Base-by-base conservation (phyloP, 2,888 invertebrate genomes). In the Cerastis leucographa region DNA sequence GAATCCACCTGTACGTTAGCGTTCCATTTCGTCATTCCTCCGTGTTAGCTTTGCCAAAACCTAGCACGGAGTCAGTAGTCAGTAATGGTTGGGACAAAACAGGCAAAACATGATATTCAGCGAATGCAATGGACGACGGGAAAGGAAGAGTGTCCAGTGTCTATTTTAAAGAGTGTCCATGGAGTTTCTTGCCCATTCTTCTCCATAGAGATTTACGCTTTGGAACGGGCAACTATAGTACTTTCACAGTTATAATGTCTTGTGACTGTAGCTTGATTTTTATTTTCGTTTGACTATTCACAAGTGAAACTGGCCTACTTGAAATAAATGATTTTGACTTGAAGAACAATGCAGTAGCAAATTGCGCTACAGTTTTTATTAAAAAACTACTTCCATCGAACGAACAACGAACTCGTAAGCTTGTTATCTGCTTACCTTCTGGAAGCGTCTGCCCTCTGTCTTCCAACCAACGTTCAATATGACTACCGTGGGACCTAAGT, bases 401-500 rank as follows among this genome's bases (percentile, higher is more conserved):
- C 35, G 35, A 35, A 35, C 35, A 35, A 56, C 25, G 59, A 35
- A 42, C 65, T 8, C 2, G 51, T 44, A 19, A 19, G 1, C 11
- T 22, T 17, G 25, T 40, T 22, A 11, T 25, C 2, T 46, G 17
- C 19, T 0, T 0, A 9, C 46, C 71, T 84, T 78, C 66, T 84
- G 49, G 0, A n/a, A 35, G 6, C 3, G 4, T 49, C 14, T 86
- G 29, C 25, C 0, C 2, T 51, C 25, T 51, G 65, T 6, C 51
- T 19, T 17, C 25, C 51, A 64, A 71, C 59, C 70, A 65, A 72
- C 56, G 83, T 80, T 76, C 80, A 74, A 72, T 87, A 87, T 76
- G 88, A 86, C 78, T 83, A 72, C 67, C 77, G 66, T 66, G 88
- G 85, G 85, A 86, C 86, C 71, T 83, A 65, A 80, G 86, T 83